Evolutionary conservation across 2,113 vertebrate genomes (phyloP), one percentile per base, ranked within the genome.

Genomic region (Barbus barbus): DNA sequence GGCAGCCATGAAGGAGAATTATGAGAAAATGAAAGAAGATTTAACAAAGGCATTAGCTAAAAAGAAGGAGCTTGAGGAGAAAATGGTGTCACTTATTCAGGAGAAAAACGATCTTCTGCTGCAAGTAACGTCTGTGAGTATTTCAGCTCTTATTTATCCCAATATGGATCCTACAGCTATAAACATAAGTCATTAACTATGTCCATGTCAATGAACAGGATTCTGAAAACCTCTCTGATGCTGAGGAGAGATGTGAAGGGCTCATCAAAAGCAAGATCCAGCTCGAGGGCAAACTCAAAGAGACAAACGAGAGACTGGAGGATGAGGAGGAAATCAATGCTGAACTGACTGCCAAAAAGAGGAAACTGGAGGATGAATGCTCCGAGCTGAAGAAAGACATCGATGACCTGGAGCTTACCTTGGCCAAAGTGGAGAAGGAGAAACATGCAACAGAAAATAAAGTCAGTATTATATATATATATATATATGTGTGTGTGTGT

Each of bases 21-120:
- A 93, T 90, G 92, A 93, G 76, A 96, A 96, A 89, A 94, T 91
- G 11, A 96, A 96, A 36, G 95, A 96, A 0, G 93, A 94, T 1
- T 2, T 41, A 4, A 5, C 14, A 51, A 51, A 51, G 14, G 46
- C 46, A 18, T 51, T 51, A 18, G 46, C 46, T 51, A 51, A 51
- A 56, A 56, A 56, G 51, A 56, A 56, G 51, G 51, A 56, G 51
- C 51, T 56, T 22, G 51, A 56, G 51, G 51, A 56, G 51, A 56
- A 56, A 56, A 56, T 56, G 51, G 51, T 56, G 51, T 53, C 51
- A 53, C 18, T 53, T 20, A 0, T 53, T 53, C 51, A 53, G 18
- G 51, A 53, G 51, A 53, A 56, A 56, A 22, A 56, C 1, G 51
- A 56, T 0, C 51, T 53, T 53, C 51, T 1, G 1, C 18, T 53